These are phyloP conservation scores for Pseudomugil tenellus DNA, from an alignment of 2,797 vertebrate species.

Conservation along the genomic window DNA sequence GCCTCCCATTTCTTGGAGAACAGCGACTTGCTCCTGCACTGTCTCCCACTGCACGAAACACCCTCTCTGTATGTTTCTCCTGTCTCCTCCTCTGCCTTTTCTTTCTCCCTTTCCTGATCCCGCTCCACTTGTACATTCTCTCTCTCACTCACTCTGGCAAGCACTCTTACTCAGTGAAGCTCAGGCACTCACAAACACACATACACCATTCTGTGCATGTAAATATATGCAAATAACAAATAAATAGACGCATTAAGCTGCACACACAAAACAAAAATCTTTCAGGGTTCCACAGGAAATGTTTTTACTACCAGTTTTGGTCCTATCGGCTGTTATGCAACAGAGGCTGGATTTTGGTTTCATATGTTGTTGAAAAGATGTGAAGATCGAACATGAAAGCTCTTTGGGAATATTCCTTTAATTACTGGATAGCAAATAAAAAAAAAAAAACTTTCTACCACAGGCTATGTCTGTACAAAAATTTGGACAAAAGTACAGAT, in stretches of 20 bases:
- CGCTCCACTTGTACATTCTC: constrained; percentile 54
- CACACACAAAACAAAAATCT: too few relatives aligned
- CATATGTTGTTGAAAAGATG: neutral
- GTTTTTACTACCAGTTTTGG: neutral
- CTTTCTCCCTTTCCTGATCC: constrained; percentile 61
- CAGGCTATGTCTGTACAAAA: constrained; percentile 11
- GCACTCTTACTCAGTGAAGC: constrained; percentile 49
- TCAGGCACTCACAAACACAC: constrained; percentile 41
- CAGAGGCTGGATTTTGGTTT: constrained; percentile 3
- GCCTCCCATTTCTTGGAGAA: constrained; percentile 57
- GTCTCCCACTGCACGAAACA: constrained; percentile 41
- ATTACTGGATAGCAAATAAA: constrained; percentile 2
- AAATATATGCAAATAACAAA: constrained; percentile 42
- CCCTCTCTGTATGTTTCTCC: constrained; percentile 42
- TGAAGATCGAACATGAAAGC: constrained; percentile 4
- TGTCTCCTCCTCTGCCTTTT: constrained; percentile 53
- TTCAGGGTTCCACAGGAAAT: constrained; percentile 7
- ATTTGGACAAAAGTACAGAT: constrained; percentile 12
- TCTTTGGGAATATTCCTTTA: constrained; percentile 9
- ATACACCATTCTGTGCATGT: constrained; percentile 34
- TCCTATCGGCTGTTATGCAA: constrained; percentile 11
- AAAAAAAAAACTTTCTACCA: constrained; percentile 7
- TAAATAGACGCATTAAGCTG: constrained; percentile 4
- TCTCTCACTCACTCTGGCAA: constrained; percentile 59
- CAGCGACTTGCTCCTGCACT: constrained; percentile 52